A percentile compares a stretch with the other conserved stretches of the same genome.
phyloP scores from a whole-genome alignment of 2,797 vertebrate species.

The Esox lucius region DNA sequence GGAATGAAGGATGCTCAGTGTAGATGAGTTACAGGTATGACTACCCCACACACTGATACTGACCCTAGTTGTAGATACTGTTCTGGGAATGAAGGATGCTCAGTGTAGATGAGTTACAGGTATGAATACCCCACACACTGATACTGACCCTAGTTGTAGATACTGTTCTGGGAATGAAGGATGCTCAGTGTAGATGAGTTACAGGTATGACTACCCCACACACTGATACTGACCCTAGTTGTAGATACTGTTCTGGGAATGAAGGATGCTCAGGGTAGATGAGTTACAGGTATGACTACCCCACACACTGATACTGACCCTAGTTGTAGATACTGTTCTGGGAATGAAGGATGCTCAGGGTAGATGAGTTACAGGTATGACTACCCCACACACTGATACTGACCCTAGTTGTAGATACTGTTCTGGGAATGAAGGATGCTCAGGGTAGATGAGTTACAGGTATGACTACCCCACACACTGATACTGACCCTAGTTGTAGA shows the following conservation, averaged over 20 bases:
- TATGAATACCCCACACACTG: slow-evolving; percentile 65
- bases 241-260: slow-evolving; percentile 83
- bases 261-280: slow-evolving; percentile 94
- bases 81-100: slow-evolving; percentile 91
- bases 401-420: slow-evolving; percentile 89
- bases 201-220: slow-evolving; percentile 76
- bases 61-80: slow-evolving; percentile 89
- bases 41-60: slow-evolving; percentile 73
- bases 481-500: slow-evolving; percentile 89
- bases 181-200: slow-evolving; percentile 97
- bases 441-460: slow-evolving; percentile 97
- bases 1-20: slow-evolving; percentile 94
- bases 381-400: slow-evolving; percentile 73
- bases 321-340: slow-evolving; percentile 81
- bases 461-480: slow-evolving; percentile 65
- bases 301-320: slow-evolving; percentile 86
- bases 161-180: slow-evolving; percentile 89
- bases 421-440: slow-evolving; percentile 91
- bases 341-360: slow-evolving; percentile 94
- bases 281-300: slow-evolving; percentile 87
- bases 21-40: slow-evolving; percentile 95
- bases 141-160: slow-evolving; percentile 89
- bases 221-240: slow-evolving; percentile 93
- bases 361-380: slow-evolving; percentile 95
- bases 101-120: slow-evolving; percentile 97